Conservation (phyloP, 2,797 vertebrate genomes). For the Morelia viridis region DNA sequence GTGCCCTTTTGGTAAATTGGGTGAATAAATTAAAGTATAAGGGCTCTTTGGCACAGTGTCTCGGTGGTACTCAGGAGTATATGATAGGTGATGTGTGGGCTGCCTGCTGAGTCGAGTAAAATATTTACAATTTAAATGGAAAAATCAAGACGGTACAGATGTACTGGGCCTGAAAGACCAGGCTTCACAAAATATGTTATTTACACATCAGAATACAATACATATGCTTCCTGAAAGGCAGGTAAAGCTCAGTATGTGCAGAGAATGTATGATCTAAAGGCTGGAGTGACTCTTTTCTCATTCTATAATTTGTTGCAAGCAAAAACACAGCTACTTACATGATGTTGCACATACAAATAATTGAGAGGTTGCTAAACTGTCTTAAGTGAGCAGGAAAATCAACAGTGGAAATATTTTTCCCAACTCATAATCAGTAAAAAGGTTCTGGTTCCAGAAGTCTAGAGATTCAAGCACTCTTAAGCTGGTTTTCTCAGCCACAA, state of each 20-base stretch:
- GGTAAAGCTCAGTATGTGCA: slow-evolving; percentile 19
- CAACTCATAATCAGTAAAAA: slow-evolving; percentile 27
- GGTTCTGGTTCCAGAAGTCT: neutral
- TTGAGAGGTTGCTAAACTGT: neutral
- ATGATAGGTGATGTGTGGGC: neutral
- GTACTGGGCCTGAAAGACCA: slow-evolving; percentile 37
- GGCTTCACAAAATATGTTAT: slow-evolving; percentile 33
- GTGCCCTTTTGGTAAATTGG: neutral
- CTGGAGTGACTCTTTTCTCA: slow-evolving; percentile 30
- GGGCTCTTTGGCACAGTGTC: neutral
- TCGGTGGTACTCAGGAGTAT: slow-evolving; percentile 5
- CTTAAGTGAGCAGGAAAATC: slow-evolving; percentile 12
- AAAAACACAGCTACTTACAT: neutral
- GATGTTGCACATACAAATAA: slow-evolving; percentile 6
- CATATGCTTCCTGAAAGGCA: neutral
- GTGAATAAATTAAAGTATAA: neutral
- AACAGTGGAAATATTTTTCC: neutral
- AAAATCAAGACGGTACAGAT: slow-evolving; percentile 35
- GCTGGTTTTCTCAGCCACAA: slow-evolving; percentile 15
- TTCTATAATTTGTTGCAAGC: slow-evolving; percentile 24
- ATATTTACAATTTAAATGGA: slow-evolving; percentile 48
- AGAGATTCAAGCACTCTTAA: neutral
- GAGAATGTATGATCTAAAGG: neutral
- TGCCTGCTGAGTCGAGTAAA: neutral
- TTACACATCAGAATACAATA: slow-evolving; percentile 21